Base-by-base conservation (phyloP, 1,140 invertebrate genomes). In the Sesamia nonagrioides region DNA sequence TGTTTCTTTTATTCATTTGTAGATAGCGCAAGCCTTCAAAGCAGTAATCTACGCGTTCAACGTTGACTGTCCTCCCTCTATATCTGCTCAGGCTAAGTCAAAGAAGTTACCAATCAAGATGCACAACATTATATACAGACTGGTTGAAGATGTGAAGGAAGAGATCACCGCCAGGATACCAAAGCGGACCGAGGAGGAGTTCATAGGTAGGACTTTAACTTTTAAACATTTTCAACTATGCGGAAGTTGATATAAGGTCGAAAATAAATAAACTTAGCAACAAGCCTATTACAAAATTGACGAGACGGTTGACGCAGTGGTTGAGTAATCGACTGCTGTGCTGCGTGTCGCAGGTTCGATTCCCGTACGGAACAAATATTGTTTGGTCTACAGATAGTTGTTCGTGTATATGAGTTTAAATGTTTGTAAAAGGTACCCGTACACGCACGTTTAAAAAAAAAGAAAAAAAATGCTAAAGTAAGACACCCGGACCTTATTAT, bases 21-120 rank as follows among this genome's bases (percentile, higher is more conserved):
- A 94, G 92, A 90, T 99, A 83, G 98, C 99, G 13, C 95, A 97
- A 89, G 93, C 96, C 3, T 99, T 99, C 92, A 95, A 97, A 85
- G 98, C 97, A 17, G 79, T 98, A 15, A 97, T 99, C 78, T 99
- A 98, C 95, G 96, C 96, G 27, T 99, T 99, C 91, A 98, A 99
- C 91, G 96, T 98, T 27, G 95, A 95, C 6, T 92, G 95, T 68
- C 95, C 96, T 0, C 89, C 95, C 3, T 91, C 89, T 8, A 13
- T 94, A 6, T 63, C 84, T 0, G 81, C 83, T 0, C 73, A 95
- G 6, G 96, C 97, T 0, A 95, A 95, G 75, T 87, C 92, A 7
- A 95, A 95, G 18, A 92, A 95, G 13, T 95, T 99, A 15, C 58
- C 86, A 1, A 95, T 99, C 58, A 96, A 96, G 85, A 83, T 95